Evolutionary conservation across 2,888 invertebrate species (phyloP).

Genomic region (Chrysopilus asiliformis): DNA sequence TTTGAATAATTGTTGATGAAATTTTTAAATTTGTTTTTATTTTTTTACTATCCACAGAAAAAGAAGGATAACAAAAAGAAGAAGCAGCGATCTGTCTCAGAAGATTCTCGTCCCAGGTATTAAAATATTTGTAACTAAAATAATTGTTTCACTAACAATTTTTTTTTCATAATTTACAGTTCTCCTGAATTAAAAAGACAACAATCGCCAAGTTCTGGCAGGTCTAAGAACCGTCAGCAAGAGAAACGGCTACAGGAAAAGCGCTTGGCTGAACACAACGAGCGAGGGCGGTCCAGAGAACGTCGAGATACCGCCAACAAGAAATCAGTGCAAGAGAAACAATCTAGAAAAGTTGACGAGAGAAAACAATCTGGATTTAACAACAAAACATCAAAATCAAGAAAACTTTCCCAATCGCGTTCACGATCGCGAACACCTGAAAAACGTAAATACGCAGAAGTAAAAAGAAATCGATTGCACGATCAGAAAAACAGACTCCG

Average conservation of each 20-base stretch:
- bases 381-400: neutral
- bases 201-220: slow-evolving; percentile 1
- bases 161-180: slow-evolving; percentile 1
- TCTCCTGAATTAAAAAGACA: slow-evolving; percentile 2
- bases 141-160: neutral
- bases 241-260: slow-evolving; percentile 1
- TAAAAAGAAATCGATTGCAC: slow-evolving; percentile 9
- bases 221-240: slow-evolving; percentile 1
- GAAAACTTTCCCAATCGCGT: neutral
- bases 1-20: slow-evolving; percentile 3
- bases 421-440: neutral
- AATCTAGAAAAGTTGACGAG: neutral
- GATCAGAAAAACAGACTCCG: slow-evolving; percentile 11
- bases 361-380: too few relatives aligned
- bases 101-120: slow-evolving; percentile 44
- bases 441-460: too few relatives aligned
- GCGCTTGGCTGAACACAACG: slow-evolving; percentile 3
- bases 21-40: slow-evolving; percentile 15
- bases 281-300: slow-evolving; percentile 26
- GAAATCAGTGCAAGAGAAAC: neutral
- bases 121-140: slow-evolving; percentile 1
- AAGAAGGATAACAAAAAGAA: slow-evolving; percentile 45
- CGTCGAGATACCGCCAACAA: slow-evolving; percentile 14
- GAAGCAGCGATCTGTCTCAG: slow-evolving; percentile 39
- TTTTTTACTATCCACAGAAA: slow-evolving; percentile 38